A percentile compares a stretch with the other conserved stretches of the same genome.
phyloP scores from a whole-genome alignment of 2,113 vertebrate genomes.

The Dasypus novemcinctus region DNA sequence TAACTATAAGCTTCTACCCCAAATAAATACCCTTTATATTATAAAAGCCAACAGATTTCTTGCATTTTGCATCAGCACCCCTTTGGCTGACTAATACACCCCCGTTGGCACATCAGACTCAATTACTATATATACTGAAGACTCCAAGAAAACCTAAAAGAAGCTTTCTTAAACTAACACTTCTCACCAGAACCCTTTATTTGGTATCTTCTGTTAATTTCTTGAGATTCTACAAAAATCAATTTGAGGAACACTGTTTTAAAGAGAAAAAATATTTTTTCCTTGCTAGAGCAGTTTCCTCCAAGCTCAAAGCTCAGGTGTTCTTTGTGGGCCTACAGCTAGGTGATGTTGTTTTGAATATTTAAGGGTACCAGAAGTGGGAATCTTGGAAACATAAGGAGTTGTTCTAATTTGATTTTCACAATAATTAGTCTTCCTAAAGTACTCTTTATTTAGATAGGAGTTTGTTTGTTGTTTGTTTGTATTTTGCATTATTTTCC shows the following conservation, averaged over 20 bases:
- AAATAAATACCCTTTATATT: too few species aligned
- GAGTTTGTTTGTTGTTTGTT: background rate
- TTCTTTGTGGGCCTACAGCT: background rate
- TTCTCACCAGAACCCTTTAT: background rate
- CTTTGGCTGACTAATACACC: too few species aligned
- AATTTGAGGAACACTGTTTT: background rate
- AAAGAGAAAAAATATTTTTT: background rate
- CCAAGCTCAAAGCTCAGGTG: background rate
- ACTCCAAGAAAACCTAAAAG: background rate
- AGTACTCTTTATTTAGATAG: background rate
- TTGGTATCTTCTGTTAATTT: background rate
- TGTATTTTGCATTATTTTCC: background rate
- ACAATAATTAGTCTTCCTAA: conserved; percentile 12
- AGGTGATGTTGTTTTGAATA: background rate
- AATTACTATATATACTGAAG: background rate
- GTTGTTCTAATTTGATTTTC: conserved; percentile 32
- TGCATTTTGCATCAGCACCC: too few species aligned
- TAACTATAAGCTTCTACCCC: too few species aligned
- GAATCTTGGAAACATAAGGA: background rate
- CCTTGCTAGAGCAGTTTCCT: background rate
- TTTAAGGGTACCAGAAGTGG: background rate
- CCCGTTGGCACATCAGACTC: background rate
- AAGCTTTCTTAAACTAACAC: background rate
- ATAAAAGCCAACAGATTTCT: too few species aligned
- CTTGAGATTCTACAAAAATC: background rate